phyloP scores from a whole-genome alignment of 2,888 invertebrate species.

The Sceliomorpha sp. region DNA sequence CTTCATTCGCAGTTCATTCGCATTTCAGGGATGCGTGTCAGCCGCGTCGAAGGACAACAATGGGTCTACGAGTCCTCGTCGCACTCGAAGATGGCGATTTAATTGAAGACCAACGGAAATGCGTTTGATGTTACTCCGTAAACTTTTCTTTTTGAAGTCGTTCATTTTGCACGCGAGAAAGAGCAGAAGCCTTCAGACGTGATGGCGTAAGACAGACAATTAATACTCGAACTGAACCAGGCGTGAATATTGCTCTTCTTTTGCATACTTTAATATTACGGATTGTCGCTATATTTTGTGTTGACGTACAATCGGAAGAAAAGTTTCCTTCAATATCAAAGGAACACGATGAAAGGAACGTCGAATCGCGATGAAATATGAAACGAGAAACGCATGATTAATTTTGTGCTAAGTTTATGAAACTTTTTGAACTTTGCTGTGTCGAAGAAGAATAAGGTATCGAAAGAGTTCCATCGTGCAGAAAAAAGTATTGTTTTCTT shows the following conservation, averaged over 20 bases:
- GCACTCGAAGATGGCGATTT: background rate
- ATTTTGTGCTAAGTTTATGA: too few relatives aligned
- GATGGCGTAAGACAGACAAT: slow-evolving; percentile 10
- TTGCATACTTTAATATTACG: slow-evolving; percentile 33
- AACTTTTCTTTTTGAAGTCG: slow-evolving; percentile 10
- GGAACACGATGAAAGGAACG: background rate
- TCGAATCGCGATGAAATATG: too few relatives aligned
- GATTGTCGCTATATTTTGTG: slow-evolving; percentile 1
- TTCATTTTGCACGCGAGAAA: slow-evolving; percentile 8
- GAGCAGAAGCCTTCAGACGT: background rate
- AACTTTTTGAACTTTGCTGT: too few relatives aligned
- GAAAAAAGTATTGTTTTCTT: too few relatives aligned
- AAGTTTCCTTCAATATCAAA: slow-evolving; percentile 1
- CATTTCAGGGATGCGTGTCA: slow-evolving; percentile 56
- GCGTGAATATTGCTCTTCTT: slow-evolving; percentile 29
- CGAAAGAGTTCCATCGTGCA: too few relatives aligned
- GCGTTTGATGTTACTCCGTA: slow-evolving; percentile 13
- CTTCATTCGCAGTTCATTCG: slow-evolving; percentile 30
- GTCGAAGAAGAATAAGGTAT: too few relatives aligned
- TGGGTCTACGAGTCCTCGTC: background rate
- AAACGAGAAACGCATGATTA: too few relatives aligned
- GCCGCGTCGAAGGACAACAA: slow-evolving; percentile 17
- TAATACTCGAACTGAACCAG: slow-evolving; percentile 21
- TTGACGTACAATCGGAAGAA: background rate
- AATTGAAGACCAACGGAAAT: background rate